Conservation (phyloP, 2,888 invertebrate genomes). For the Mechanitis messenoides region DNA sequence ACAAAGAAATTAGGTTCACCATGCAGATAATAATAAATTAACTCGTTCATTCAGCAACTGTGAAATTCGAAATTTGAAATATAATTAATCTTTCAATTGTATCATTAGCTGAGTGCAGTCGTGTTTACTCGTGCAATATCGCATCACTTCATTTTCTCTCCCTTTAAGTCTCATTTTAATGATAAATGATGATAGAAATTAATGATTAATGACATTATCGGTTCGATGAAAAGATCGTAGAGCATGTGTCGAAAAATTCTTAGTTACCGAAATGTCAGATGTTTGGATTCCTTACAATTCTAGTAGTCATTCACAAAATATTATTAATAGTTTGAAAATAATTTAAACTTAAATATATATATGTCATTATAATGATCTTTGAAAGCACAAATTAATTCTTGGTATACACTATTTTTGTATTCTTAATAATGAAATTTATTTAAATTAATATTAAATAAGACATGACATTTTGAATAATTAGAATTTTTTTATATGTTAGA, state of each 20-base stretch:
- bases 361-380: slow-evolving; percentile 24
- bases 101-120: slow-evolving; percentile 59
- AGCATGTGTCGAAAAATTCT: slow-evolving; percentile 57
- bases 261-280: slow-evolving; percentile 53
- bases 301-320: slow-evolving; percentile 60
- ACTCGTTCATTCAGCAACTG: slow-evolving; percentile 50
- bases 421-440: too few species aligned
- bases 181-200: slow-evolving; percentile 63
- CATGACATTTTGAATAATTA: too few species aligned
- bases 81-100: slow-evolving; percentile 72
- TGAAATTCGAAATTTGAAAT: slow-evolving; percentile 47
- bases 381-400: slow-evolving; percentile 4
- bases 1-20: neutral
- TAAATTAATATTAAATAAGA: too few species aligned
- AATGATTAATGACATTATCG: slow-evolving; percentile 61
- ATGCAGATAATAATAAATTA: neutral
- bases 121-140: slow-evolving; percentile 63
- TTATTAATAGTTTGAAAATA: slow-evolving; percentile 58
- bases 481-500: too few species aligned
- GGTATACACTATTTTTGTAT: too few species aligned
- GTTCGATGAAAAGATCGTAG: slow-evolving; percentile 63
- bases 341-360: slow-evolving; percentile 23
- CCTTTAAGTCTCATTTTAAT: slow-evolving; percentile 74
- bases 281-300: slow-evolving; percentile 63
- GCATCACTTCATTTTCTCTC: slow-evolving; percentile 73